Evolutionary conservation across 2,113 vertebrate species (phyloP), one percentile per base, ranked within the genome.

Genomic region (Anser cygnoides): DNA sequence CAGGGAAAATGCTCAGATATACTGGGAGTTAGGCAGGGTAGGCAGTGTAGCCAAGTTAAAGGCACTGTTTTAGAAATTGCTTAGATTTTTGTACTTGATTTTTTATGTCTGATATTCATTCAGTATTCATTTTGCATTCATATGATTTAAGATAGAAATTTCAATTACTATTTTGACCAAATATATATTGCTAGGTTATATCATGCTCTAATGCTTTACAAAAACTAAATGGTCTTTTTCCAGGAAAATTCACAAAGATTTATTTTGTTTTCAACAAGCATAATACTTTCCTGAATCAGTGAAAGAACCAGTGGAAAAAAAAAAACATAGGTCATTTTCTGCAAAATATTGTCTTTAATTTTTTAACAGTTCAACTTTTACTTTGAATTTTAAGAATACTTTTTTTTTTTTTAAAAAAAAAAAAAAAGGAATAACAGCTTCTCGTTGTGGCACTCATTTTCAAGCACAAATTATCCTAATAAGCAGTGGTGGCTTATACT

Each of bases 181-280:
- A 79, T 90, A 86, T 71, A 58, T 84, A 33, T 81, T 77, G 54
- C 70, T 87, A 37, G 15, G 39, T 78, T 95, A 58, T 72, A 59
- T 68, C 7, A 29, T 17, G 33, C 59, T 59, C 63, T 57, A 35
- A 3, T 86, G 55, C 72, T 63, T 90, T 92, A 77, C 66, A 94
- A 96, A 91, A 90, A 85, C 46, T 29, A 86, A 95, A 43, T 28
- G 76, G 28, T 80, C 87, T 65, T 95, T 96, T 97, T 95, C 79
- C 90, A 88, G 90, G 94, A 95, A 95, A 63, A 77, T 82, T 95
- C 82, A 49, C 28, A 50, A 62, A 83, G 75, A 88, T 94, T 88
- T 91, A 95, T 95, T 93, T 90, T 86, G 33, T 95, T 96, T 96
- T 84, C 57, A 88, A 26, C 17, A 52, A 41, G 20, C 31, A 0